Evolutionary conservation across 2,113 vertebrate species (phyloP), one percentile per base, ranked within the genome.

Genomic region (Talpa occidentalis): DNA sequence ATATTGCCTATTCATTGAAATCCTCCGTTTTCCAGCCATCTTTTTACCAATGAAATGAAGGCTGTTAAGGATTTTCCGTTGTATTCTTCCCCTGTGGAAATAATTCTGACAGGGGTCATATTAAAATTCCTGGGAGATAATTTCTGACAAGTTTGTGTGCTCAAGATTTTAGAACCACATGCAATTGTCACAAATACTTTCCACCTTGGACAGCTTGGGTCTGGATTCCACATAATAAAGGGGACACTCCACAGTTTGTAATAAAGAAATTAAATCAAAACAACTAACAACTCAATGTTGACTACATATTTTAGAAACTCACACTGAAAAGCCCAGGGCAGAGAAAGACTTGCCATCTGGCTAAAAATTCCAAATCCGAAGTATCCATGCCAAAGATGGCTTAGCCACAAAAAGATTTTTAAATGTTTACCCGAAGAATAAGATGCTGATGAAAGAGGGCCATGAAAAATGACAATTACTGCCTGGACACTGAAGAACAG

Each of bases 241-340:
- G 28, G 52, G 8, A 16, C 10, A 72, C 35, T 86, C n/a, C 32
- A 54, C 2, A 86, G 8, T 40, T 35, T 30, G 10, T 77, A 70
- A 78, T 86, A 78, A 88, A 62, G 30, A 88, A 90, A 90, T 90
- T 66, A 92, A 90, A 91, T 85, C 49, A 93, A 69, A 28, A 59
- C 28, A 76, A 59, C 26, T 49, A 92, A 70, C 16, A 81, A 32
- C 28, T 56, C 52, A 64, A 47, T 66, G 44, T 62, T 93, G 84
- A 74, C 22, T 86, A 56, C 10, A 49, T 66, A 19, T 62, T 78
- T 70, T 82, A 93, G 19, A 93, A 91, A 76, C 59, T 86, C 30
- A 76, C 47, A 49, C 6, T 86, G 35, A 91, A 89, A 66, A 76
- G 15, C 35, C 26, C 47, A n/a, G 30, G 21, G 2, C 0, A 37